Conservation (phyloP, 2,113 vertebrate species). For the Cyprinodon brontotheroides region DNA sequence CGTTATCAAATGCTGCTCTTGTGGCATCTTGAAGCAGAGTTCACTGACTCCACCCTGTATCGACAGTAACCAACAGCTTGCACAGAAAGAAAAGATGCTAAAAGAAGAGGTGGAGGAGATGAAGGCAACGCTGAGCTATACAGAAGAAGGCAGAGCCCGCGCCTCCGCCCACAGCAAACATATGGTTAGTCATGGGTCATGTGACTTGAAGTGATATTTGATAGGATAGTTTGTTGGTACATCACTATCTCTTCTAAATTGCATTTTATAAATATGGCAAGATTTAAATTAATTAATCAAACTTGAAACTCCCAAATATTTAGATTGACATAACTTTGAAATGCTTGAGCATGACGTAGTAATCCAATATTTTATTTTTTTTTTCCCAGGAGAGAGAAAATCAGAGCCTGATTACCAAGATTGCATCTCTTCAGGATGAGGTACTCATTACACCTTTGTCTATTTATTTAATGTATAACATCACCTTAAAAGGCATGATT, state of each 20-base stretch:
- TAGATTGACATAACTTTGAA: not conserved
- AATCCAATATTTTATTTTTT: not conserved
- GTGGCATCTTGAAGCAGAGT: not conserved
- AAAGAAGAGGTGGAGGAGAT: constrained; percentile 92
- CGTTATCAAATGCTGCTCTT: not conserved
- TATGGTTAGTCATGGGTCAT: constrained; percentile 72
- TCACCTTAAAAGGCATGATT: not conserved
- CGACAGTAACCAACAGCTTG: constrained; percentile 83
- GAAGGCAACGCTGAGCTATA: constrained; percentile 80
- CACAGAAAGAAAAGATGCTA: constrained; percentile 83
- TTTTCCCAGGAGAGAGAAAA: constrained; percentile 86
- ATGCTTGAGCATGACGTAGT: too few species aligned
- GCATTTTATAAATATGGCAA: not conserved
- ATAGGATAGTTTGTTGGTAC: not conserved
- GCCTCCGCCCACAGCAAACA: constrained; percentile 81
- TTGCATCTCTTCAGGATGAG: constrained; percentile 88
- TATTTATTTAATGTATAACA: not conserved
- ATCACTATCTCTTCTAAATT: not conserved
- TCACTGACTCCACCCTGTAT: not conserved
- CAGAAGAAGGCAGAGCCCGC: constrained; percentile 81
- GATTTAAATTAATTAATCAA: not conserved
- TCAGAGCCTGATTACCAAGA: constrained; percentile 82
- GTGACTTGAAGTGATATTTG: not conserved
- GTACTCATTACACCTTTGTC: constrained; percentile 44
- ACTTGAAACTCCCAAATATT: not conserved